Evolutionary conservation across 2,113 vertebrate species (phyloP).

Genomic region (Crotalus horridus): DNA sequence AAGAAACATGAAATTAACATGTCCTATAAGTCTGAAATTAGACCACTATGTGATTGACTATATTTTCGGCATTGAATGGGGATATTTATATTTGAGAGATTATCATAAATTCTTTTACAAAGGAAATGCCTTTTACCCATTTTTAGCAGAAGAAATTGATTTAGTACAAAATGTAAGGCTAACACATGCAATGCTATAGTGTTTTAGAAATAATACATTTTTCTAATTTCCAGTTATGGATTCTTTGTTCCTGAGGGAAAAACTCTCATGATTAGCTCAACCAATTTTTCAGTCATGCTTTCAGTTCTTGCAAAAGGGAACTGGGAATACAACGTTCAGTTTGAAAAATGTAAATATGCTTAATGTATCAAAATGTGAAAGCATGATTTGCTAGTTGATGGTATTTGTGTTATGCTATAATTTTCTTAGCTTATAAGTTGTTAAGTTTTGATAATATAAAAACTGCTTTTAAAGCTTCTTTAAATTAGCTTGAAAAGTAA

Average conservation of each 20-base stretch:
- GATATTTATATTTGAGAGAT: background rate
- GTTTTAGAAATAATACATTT: background rate
- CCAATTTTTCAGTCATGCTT: background rate
- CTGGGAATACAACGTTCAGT: background rate
- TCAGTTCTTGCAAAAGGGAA: background rate
- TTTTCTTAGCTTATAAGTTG: background rate
- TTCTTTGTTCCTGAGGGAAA: background rate
- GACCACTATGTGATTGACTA: background rate
- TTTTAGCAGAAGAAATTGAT: background rate
- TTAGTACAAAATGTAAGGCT: background rate
- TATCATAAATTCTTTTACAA: background rate
- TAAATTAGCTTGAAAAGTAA: background rate
- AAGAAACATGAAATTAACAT: background rate
- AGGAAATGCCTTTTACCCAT: background rate
- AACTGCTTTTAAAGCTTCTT: background rate
- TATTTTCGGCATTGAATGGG: background rate
- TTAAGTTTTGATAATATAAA: background rate
- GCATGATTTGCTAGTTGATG: background rate
- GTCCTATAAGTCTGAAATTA: background rate
- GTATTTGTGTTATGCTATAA: background rate
- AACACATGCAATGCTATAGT: background rate
- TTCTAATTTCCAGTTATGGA: background rate
- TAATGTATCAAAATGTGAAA: background rate
- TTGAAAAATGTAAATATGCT: background rate
- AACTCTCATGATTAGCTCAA: background rate